A percentile compares a stretch with the other conserved stretches of the same genome.
These are phyloP conservation scores for Empidonax alnorum DNA, from an alignment of 2,113 vertebrate species.

Conservation along the genomic window DNA sequence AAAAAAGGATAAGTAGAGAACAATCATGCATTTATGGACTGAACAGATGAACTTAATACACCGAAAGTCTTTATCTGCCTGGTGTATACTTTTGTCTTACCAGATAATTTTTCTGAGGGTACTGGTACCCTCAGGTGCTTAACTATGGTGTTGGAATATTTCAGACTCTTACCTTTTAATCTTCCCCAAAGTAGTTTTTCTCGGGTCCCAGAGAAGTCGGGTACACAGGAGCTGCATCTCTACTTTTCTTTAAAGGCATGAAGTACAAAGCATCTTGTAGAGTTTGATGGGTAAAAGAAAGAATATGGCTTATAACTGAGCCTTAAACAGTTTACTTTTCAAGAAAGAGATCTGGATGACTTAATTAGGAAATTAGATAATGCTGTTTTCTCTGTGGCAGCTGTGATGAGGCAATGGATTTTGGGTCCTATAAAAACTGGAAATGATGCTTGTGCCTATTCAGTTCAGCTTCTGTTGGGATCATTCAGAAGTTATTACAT, in stretches of 20 bases:
- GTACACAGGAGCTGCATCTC: neutral
- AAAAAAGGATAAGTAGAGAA: neutral
- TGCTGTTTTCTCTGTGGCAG: neutral
- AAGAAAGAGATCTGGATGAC: neutral
- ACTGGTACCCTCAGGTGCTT: neutral
- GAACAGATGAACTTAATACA: neutral
- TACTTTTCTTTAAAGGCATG: neutral
- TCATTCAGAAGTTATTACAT: neutral
- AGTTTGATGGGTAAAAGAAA: neutral
- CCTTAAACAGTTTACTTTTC: neutral
- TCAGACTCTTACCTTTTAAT: neutral
- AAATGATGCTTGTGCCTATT: neutral
- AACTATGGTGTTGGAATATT: neutral
- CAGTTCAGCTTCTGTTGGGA: neutral
- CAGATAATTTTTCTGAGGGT: neutral
- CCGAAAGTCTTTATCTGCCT: neutral
- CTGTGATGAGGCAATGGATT: neutral
- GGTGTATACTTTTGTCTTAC: neutral
- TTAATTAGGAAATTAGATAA: conserved; percentile 9
- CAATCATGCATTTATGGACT: neutral
- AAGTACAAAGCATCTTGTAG: neutral
- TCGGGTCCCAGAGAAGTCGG: neutral
- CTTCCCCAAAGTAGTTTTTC: neutral
- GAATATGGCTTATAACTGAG: neutral
- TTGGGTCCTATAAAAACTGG: neutral